phyloP scores from a whole-genome alignment of 2,797 vertebrate genomes.

The Chiroxiphia lanceolata region DNA sequence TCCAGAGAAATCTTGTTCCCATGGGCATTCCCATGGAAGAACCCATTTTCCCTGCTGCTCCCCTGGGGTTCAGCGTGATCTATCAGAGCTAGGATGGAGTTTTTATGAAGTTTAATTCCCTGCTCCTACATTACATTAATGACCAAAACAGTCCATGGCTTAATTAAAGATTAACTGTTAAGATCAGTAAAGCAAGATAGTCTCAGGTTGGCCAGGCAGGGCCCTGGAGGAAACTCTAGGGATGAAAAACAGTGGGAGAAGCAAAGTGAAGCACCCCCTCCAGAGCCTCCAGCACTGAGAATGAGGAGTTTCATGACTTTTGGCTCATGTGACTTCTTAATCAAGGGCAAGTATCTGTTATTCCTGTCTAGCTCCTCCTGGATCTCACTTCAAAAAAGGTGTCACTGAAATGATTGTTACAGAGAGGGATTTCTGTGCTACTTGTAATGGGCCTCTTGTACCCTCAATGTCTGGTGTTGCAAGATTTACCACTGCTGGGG shows the following conservation, averaged over 20 bases:
- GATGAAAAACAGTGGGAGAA: neutral
- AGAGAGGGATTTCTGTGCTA: neutral
- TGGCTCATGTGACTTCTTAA: neutral
- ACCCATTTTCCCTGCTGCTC: neutral
- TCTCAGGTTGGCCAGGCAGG: neutral
- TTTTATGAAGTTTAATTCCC: conserved; percentile 17
- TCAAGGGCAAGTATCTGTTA: neutral
- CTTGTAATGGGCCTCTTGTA: neutral
- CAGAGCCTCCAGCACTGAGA: neutral
- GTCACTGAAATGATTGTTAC: neutral
- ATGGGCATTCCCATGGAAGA: neutral
- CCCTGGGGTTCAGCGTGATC: neutral
- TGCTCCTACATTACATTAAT: conserved; percentile 19
- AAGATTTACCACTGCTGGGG: neutral
- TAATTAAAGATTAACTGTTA: conserved; percentile 57
- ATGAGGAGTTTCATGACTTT: neutral
- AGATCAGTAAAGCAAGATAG: conserved; percentile 11
- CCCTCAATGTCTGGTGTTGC: neutral
- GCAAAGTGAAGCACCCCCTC: neutral
- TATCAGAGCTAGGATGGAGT: neutral
- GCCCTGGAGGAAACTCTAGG: neutral
- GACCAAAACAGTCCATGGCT: conserved; percentile 10
- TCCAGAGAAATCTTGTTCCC: neutral
- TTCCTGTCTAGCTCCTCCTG: neutral
- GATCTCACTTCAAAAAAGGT: neutral